Percentiles rank a stretch among this genome's conserved stretches.
Conservation (phyloP, 2,888 invertebrate genomes). For the Melieria omissa region DNA sequence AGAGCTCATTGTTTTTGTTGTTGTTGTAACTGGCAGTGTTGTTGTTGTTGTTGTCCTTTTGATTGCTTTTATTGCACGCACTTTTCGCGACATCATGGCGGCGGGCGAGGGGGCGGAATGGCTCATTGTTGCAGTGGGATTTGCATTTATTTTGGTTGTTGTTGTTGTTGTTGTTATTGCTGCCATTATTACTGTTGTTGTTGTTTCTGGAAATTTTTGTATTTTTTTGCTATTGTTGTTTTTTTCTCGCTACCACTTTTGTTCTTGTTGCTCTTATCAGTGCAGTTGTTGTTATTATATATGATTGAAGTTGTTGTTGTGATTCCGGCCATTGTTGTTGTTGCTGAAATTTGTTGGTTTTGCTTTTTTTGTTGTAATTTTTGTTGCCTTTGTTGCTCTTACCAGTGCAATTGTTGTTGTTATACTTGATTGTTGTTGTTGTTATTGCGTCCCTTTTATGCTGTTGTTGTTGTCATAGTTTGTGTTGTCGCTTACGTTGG, state of each 20-base stretch:
- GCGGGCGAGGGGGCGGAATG: too few relatives aligned
- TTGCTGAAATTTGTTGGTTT: constrained; percentile 1
- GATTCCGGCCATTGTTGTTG: constrained; percentile 16
- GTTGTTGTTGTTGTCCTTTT: constrained; percentile 26
- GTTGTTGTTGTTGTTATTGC: neutral
- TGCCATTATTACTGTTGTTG: neutral
- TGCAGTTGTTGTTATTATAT: constrained; percentile 3
- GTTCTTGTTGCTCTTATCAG: constrained; percentile 18
- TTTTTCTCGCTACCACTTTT: neutral
- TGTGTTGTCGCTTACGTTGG: neutral
- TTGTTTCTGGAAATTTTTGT: neutral
- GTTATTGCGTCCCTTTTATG: neutral
- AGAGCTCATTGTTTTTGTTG: neutral
- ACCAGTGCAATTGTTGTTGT: neutral
- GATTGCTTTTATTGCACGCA: constrained; percentile 31
- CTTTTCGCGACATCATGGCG: constrained; percentile 15
- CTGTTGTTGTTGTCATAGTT: neutral
- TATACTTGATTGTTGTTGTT: constrained; percentile 3
- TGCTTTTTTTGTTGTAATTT: constrained; percentile 21
- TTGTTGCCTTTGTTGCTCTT: neutral
- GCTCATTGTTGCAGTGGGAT: too few relatives aligned
- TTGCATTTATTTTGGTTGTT: too few relatives aligned
- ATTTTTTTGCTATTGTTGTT: neutral
- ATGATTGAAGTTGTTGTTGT: constrained; percentile 21
- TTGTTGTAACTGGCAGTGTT: neutral